These are phyloP conservation scores for Xestia c-nigrum DNA, from an alignment of 2,888 invertebrate species.

Conservation along the genomic window DNA sequence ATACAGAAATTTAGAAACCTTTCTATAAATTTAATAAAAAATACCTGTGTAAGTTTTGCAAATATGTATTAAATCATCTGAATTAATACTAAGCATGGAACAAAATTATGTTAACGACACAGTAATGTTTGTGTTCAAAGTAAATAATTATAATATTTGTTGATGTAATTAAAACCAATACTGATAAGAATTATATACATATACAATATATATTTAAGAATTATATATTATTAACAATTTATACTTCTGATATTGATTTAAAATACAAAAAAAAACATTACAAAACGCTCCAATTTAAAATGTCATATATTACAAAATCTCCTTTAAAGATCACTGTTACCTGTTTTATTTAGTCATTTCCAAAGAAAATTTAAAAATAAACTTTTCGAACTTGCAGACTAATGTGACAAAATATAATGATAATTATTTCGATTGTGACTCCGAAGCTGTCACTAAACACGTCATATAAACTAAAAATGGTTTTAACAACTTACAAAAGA, in stretches of 20 bases:
- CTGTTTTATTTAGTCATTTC: slow-evolving; percentile 73
- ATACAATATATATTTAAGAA: slow-evolving; percentile 73
- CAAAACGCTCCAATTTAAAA: slow-evolving; percentile 77
- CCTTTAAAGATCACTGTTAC: slow-evolving; percentile 77
- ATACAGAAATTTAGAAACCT: slow-evolving; percentile 78
- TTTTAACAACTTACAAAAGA: slow-evolving; percentile 88
- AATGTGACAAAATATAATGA: slow-evolving; percentile 76
- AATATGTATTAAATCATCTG: slow-evolving; percentile 64
- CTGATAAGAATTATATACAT: slow-evolving; percentile 68
- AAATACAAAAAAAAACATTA: slow-evolving; percentile 78
- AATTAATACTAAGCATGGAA: slow-evolving; percentile 67
- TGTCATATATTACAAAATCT: slow-evolving; percentile 80
- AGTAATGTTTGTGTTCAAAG: slow-evolving; percentile 57
- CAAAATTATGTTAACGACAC: slow-evolving; percentile 64
- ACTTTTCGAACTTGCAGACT: slow-evolving; percentile 75
- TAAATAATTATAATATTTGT: slow-evolving; percentile 59
- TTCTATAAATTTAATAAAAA: slow-evolving; percentile 65
- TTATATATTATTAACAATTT: slow-evolving; percentile 85
- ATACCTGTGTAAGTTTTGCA: slow-evolving; percentile 59
- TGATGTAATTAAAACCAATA: slow-evolving; percentile 67
- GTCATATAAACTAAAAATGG: slow-evolving; percentile 88
- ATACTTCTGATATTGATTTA: slow-evolving; percentile 82
- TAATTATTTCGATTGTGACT: slow-evolving; percentile 83
- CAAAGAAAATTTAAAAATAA: slow-evolving; percentile 67
- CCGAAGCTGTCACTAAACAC: slow-evolving; percentile 85